Conservation (phyloP, 2,113 vertebrate genomes). For the Chaetodon auriga region DNA sequence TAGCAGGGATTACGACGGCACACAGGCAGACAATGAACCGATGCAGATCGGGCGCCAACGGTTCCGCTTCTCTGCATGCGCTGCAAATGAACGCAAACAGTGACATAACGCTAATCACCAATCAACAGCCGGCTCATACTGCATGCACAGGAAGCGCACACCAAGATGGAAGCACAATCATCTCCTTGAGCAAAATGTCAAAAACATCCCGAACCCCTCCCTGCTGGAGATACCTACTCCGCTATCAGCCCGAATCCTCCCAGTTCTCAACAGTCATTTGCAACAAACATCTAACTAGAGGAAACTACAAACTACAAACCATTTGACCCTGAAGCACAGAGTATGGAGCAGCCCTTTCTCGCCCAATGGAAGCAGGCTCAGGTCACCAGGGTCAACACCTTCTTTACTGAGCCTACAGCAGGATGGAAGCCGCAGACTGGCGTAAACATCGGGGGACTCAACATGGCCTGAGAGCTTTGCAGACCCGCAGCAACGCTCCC, state of each 20-base stretch:
- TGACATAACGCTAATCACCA: constrained; percentile 35
- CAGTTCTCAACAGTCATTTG: constrained; percentile 69
- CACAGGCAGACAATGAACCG: constrained; percentile 44
- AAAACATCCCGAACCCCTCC: constrained; percentile 40
- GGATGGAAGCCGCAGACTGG: constrained; percentile 55
- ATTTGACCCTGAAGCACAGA: constrained; percentile 80
- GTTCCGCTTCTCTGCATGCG: background rate
- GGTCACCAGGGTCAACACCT: constrained; percentile 80
- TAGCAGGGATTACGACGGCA: constrained; percentile 53
- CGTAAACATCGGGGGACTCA: constrained; percentile 56
- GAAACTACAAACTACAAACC: constrained; percentile 80
- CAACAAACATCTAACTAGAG: constrained; percentile 77
- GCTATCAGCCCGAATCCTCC: constrained; percentile 25
- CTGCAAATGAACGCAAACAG: constrained; percentile 24
- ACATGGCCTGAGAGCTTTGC: constrained; percentile 67
- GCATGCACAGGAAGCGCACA: constrained; percentile 8
- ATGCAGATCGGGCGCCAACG: constrained; percentile 27
- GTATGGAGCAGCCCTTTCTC: constrained; percentile 58
- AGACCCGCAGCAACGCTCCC: constrained; percentile 59
- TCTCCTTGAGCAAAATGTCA: constrained; percentile 55
- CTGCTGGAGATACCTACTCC: constrained; percentile 5
- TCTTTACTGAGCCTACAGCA: constrained; percentile 74
- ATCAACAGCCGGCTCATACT: constrained; percentile 9
- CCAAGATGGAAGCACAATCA: constrained; percentile 15
- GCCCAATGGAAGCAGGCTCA: constrained; percentile 66